These are phyloP conservation scores for Circaetus gallicus DNA, from an alignment of 2,113 vertebrate species.

Conservation along the genomic window DNA sequence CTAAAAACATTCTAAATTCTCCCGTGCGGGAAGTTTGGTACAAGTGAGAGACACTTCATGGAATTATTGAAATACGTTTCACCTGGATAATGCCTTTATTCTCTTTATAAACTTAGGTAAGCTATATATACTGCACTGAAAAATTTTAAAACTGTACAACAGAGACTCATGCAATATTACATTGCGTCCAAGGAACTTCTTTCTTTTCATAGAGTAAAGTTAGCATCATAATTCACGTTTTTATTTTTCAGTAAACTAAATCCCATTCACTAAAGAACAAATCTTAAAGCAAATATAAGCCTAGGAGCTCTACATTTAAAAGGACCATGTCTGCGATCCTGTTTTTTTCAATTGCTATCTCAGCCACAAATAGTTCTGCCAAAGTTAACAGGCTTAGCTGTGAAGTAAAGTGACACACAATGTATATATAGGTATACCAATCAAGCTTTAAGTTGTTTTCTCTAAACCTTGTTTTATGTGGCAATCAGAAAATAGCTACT, in stretches of 20 bases:
- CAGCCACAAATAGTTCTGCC: background rate
- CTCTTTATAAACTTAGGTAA: background rate
- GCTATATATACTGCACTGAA: background rate
- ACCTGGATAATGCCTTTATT: background rate
- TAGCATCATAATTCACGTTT: conserved; percentile 16
- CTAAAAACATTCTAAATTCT: background rate
- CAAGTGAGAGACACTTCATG: background rate
- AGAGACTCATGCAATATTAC: background rate
- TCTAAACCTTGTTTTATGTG: background rate
- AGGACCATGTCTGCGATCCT: background rate
- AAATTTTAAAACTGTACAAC: background rate
- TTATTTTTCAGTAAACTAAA: conserved; percentile 47
- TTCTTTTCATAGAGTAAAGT: conserved; percentile 5
- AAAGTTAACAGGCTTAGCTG: background rate
- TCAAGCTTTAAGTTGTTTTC: background rate
- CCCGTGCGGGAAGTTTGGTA: background rate
- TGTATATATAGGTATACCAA: background rate
- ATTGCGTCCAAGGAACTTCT: conserved; percentile 40
- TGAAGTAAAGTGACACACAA: background rate
- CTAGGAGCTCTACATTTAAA: background rate
- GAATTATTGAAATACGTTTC: background rate
- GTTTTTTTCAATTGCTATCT: background rate
- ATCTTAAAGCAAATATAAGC: background rate
- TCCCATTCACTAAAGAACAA: background rate
- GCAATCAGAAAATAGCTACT: background rate